Base-by-base conservation (phyloP, 2,797 vertebrate species). In the Myotis findleyi region DNA sequence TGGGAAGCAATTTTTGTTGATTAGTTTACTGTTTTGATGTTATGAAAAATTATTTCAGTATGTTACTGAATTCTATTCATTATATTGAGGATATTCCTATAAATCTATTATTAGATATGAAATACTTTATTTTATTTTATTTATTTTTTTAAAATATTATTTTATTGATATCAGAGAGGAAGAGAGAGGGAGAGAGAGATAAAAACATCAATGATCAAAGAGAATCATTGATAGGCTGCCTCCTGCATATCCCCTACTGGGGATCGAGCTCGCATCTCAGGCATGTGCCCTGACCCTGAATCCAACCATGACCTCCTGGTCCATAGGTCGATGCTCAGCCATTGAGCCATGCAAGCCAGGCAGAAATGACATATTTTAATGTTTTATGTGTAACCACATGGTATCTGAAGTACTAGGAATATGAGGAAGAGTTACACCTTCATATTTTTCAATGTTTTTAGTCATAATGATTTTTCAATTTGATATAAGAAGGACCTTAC, bases 1-100 rank as follows among this genome's bases (percentile, higher is more conserved):
- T 86, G 12, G 14, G 33, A 82, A 75, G 38, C 2, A 68, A 16
- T 55, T 95, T 91, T 94, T 89, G 5, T 92, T 84, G 23, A 68
- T 23, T 62, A 4, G 49, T 79, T 87, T 36, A 81, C 23, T 72
- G 4, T 72, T 93, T 59, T 14, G 17, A 30, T 57, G 41, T 9
- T 13, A 30, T 51, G n/a, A 93, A 88, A 92, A 89, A 38, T 17
- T 55, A 72, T 95, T 92, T 88, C 77, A 94, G 27, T 53, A 76
- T 27, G 36, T 91, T 92, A 64, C 14, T 87, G 44, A 91, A n/a
- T 93, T 88, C 17, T 82, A 30, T 79, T 76, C n/a, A 62, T 86
- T 53, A 64, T 89, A 17, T 72, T 73, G 51, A 91, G 1, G 10
- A 21, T 86, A 49, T 79, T 68, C 14, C 27, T 87, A 17, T 84